A percentile compares a stretch with the other conserved stretches of the same genome.
phyloP scores from a whole-genome alignment of 2,888 invertebrate genomes.

The Cyrtodaria siliqua region DNA sequence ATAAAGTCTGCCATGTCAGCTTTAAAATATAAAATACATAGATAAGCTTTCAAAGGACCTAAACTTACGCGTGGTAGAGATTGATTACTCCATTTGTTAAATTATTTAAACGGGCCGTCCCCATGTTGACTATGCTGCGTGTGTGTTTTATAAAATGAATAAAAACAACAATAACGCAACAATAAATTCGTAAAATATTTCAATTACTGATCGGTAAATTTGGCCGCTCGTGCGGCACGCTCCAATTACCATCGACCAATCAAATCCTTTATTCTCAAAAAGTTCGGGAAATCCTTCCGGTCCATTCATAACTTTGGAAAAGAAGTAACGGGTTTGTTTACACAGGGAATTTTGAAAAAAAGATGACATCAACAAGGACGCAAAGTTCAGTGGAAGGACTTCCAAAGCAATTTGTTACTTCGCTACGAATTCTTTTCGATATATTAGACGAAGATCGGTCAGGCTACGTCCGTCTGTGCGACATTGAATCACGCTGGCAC shows the following conservation, averaged over 20 bases:
- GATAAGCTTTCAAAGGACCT: too few species aligned
- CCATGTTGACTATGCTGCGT: too few species aligned
- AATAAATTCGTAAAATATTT: too few species aligned
- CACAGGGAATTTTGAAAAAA: too few species aligned
- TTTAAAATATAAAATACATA: too few species aligned
- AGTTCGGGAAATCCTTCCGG: constrained; percentile 50
- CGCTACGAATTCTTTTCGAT: constrained; percentile 97
- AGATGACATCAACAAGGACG: constrained; percentile 24
- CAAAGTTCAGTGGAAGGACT: constrained; percentile 89
- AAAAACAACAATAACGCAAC: too few species aligned
- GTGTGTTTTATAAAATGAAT: too few species aligned
- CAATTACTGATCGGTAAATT: too few species aligned
- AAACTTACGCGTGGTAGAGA: too few species aligned
- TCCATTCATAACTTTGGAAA: constrained; percentile 13
- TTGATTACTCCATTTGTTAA: too few species aligned
- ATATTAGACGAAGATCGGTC: constrained; percentile 96
- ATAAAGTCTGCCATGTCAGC: too few species aligned
- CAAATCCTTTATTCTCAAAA: constrained; percentile 16
- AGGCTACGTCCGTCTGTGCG: constrained; percentile 92
- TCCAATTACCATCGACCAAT: constrained; percentile 24
- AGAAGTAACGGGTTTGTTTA: constrained; percentile 7
- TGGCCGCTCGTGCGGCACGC: constrained; percentile 13
- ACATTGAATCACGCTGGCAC: constrained; percentile 97
- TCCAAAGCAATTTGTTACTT: constrained; percentile 95
- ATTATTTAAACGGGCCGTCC: too few species aligned